phyloP scores from a whole-genome alignment of 2,113 vertebrate genomes.

The Xenopus borealis region DNA sequence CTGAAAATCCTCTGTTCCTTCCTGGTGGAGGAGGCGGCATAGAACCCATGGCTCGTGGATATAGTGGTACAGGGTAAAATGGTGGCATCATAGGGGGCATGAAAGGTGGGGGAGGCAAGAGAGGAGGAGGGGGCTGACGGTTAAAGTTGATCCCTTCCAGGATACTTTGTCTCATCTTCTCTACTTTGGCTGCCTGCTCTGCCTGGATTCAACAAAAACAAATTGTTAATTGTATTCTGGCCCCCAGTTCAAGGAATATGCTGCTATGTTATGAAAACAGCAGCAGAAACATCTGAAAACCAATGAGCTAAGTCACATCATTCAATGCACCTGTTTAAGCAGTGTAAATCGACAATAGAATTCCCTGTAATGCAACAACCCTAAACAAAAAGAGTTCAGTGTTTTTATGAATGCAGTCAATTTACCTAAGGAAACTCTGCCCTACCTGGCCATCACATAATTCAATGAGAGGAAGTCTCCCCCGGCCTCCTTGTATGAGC shows the following conservation, averaged over 20 bases:
- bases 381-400: too few relatives aligned
- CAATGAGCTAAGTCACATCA: too few relatives aligned
- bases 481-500: conserved; percentile 75
- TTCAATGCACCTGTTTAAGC: too few relatives aligned
- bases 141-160: conserved; percentile 85
- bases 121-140: conserved; percentile 75
- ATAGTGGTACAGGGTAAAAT: conserved; percentile 79
- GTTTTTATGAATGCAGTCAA: too few relatives aligned
- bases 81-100: conserved; percentile 77
- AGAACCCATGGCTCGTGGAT: conserved; percentile 76
- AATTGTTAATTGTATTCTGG: background rate
- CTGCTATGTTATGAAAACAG: background rate
- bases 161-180: conserved; percentile 90
- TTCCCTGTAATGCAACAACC: too few relatives aligned
- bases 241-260: background rate
- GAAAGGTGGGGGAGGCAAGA: conserved; percentile 80
- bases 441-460: conserved; percentile 88
- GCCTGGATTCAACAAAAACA: conserved; percentile 50
- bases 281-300: background rate
- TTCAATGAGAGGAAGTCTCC: conserved; percentile 79
- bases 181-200: conserved; percentile 79
- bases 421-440: too few relatives aligned
- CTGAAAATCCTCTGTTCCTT: conserved; percentile 80
- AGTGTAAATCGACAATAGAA: too few relatives aligned
- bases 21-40: conserved; percentile 71